These are phyloP conservation scores for Papilio protenor DNA, from an alignment of 2,888 invertebrate species.

Conservation along the genomic window DNA sequence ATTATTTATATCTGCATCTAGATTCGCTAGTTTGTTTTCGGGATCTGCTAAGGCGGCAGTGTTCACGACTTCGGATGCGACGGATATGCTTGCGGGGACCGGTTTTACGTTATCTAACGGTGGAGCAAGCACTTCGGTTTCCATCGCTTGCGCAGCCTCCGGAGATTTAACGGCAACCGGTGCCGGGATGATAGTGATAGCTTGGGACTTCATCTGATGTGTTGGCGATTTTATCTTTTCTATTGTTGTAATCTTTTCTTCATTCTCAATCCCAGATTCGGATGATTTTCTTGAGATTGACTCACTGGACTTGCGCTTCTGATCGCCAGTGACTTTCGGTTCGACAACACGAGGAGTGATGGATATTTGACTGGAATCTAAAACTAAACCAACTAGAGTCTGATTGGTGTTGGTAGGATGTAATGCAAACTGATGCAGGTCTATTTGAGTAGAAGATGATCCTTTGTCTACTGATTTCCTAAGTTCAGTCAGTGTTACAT, in stretches of 20 bases:
- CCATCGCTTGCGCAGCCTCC: slow-evolving; percentile 60
- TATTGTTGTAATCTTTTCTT: slow-evolving; percentile 67
- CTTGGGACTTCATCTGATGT: slow-evolving; percentile 60
- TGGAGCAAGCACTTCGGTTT: slow-evolving; percentile 68
- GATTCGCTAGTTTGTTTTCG: slow-evolving; percentile 37
- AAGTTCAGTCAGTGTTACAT: slow-evolving; percentile 80
- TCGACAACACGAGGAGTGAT: slow-evolving; percentile 71
- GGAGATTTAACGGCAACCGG: slow-evolving; percentile 68
- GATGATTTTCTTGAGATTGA: slow-evolving; percentile 69
- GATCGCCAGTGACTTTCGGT: slow-evolving; percentile 60
- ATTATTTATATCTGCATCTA: slow-evolving; percentile 31
- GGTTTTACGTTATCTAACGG: slow-evolving; percentile 65
- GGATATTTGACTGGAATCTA: slow-evolving; percentile 77
- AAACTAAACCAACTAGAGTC: slow-evolving; percentile 59
- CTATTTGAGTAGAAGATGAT: slow-evolving; percentile 61
- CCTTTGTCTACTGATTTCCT: slow-evolving; percentile 78
- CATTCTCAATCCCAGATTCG: slow-evolving; percentile 64
- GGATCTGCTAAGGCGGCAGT: slow-evolving; percentile 45
- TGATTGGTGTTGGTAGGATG: slow-evolving; percentile 67
- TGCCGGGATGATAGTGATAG: slow-evolving; percentile 62
- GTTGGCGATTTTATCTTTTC: slow-evolving; percentile 71
- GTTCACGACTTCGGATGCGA: slow-evolving; percentile 60
- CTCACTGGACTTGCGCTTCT: slow-evolving; percentile 70
- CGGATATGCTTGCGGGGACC: slow-evolving; percentile 61
- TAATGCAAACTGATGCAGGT: slow-evolving; percentile 74